Evolutionary conservation across 2,113 vertebrate species (phyloP), one percentile per base, ranked within the genome.

Genomic region (Oryzias javanicus): DNA sequence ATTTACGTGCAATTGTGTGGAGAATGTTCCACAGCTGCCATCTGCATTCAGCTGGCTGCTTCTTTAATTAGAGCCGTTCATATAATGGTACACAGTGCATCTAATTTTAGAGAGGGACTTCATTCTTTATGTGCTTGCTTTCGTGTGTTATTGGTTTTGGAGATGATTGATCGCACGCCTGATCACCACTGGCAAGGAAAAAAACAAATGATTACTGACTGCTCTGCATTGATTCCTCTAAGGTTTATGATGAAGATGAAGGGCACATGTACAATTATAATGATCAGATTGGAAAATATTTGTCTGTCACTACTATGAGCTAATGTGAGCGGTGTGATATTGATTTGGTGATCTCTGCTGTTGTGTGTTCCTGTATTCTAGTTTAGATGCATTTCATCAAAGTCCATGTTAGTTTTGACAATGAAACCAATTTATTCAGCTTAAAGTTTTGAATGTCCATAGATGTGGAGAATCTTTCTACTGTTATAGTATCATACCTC

Each of bases 251-350:
- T 18, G 44, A 25, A 18, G 42, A 45, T 25, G 6, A 15, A 54
- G 16, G 24, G 18, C 20, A 46, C 17, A 54, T 42, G 50, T 17
- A 25, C 6, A 40, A 3, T 29, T 60, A 2, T 20, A 4, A 19
- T 40, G 40, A 56, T 42, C 18, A 61, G 3, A 44, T 57, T n/a
- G 41, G 25, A 14, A 22, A 18, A 47, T 40, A 27, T 49, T 16
- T 14, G 25, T 19, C 35, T 24, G 59, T 67, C 57, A 44, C 64
- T 48, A 61, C 35, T 25, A 16, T 57, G 17, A 67, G 48, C 60
- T 60, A 35, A 48, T 62, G 54, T 20, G 47, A 55, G 56, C 52
- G 64, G 63, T 74, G 64, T 57, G 55, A 35, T 35, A 35, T 35
- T 10, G 35, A 35, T 35, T 35, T 35, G 35, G 35, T 35, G 8